Base-by-base conservation (phyloP, 2,113 vertebrate genomes). In the Uria lomvia region DNA sequence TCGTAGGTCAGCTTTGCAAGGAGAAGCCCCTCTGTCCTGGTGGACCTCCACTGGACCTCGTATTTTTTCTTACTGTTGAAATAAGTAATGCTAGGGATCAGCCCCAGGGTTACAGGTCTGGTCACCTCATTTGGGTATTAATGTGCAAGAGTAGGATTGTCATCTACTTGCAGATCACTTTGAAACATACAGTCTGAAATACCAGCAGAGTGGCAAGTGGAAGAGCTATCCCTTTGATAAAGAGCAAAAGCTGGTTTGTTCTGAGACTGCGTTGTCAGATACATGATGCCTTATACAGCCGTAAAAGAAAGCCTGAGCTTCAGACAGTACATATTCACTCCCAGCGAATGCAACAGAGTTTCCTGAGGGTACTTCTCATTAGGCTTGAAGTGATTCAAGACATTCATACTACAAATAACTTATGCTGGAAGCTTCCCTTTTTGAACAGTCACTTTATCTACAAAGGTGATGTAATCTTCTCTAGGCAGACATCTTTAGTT, bases 331-430 rank as follows among this genome's bases (percentile, higher is more conserved):
- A 9, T 36, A 43, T 40, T 84, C 36, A 34, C 34, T 89, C 2
- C 2, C 5, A 47, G 66, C 42, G 83, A 75, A 68, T 24, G 21
- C n/a, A 50, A n/a, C 36, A 40, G 59, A 74, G n/a, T 91, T 94
- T 88, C 34, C 49, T 65, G 36, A 70, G 92, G 68, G 45, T 76
- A 15, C 14, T 75, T 78, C 73, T 94, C 0, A 1, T 73, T 91
- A 95, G 66, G 43, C n/a, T 84, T 91, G 71, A 94, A 92, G 53
- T 91, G 56, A 72, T 92, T 88, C 86, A 86, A 71, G 92, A 26
- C 60, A 26, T 86, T 83, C 17, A 2, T 49, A 8, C 45, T 75
- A 50, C 89, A 85, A 94, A 87, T 92, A 92, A 89, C 94, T 93
- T 88, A 88, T 90, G 72, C 60, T 90, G 76, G 72, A 88, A 91